phyloP scores from a whole-genome alignment of 2,888 invertebrate genomes.

The Tetranychus truncatus region DNA sequence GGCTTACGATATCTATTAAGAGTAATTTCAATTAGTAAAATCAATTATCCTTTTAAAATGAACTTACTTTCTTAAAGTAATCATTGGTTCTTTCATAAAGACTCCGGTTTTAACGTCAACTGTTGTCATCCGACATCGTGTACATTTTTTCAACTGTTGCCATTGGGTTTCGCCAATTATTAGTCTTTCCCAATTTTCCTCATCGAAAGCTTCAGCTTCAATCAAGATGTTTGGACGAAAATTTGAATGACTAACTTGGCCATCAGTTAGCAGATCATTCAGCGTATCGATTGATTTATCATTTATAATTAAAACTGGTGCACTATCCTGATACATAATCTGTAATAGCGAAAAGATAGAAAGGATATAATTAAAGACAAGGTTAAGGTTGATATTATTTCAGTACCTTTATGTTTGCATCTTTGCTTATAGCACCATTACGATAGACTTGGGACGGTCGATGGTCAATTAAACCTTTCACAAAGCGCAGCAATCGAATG shows the following conservation, averaged over 20 bases:
- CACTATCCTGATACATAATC: not conserved
- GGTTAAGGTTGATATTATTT: not conserved
- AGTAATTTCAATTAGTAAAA: not conserved
- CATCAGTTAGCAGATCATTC: not conserved
- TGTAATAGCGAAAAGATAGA: not conserved
- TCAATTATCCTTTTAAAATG: not conserved
- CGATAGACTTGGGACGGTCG: not conserved
- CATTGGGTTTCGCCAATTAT: not conserved
- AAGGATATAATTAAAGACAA: not conserved
- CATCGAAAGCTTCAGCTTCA: not conserved
- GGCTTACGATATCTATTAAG: not conserved
- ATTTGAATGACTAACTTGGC: not conserved
- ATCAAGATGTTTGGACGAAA: not conserved
- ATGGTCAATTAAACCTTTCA: not conserved
- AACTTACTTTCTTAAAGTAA: not conserved
- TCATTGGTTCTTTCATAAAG: not conserved
- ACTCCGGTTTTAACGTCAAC: not conserved
- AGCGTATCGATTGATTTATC: not conserved
- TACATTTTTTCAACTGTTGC: not conserved
- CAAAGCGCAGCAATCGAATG: not conserved
- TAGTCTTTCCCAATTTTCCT: not conserved
- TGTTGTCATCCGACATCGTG: constrained; percentile 1
- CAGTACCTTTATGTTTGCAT: not conserved
- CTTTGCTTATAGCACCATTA: not conserved
- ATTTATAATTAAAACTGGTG: not conserved